phyloP scores from a whole-genome alignment of 2,797 vertebrate species.

The Furcifer pardalis region DNA sequence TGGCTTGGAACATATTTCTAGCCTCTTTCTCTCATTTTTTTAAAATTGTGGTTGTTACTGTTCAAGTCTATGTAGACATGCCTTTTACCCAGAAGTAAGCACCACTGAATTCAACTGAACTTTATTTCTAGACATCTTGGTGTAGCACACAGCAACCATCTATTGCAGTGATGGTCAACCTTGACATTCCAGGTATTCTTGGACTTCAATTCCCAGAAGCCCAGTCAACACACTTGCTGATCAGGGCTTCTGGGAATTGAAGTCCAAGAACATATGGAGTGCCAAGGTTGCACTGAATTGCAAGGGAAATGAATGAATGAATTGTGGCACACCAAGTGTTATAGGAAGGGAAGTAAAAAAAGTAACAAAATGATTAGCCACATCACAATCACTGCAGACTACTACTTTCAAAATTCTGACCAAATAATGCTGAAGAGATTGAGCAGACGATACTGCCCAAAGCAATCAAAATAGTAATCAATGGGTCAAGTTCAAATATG shows the following conservation, averaged over 20 bases:
- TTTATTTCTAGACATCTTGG: too few relatives aligned
- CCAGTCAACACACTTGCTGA: too few relatives aligned
- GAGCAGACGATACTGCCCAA: background rate
- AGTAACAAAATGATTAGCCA: background rate
- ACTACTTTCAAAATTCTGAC: background rate
- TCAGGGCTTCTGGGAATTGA: background rate
- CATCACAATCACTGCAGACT: background rate
- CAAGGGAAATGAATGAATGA: background rate
- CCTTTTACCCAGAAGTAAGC: background rate
- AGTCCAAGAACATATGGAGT: too few relatives aligned
- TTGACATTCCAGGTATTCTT: too few relatives aligned
- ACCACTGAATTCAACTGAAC: background rate
- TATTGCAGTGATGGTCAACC: too few relatives aligned
- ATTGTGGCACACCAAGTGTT: background rate
- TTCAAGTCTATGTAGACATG: background rate
- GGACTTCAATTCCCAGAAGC: too few relatives aligned
- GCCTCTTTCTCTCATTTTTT: background rate
- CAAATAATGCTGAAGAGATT: background rate
- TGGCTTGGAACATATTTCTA: too few relatives aligned
- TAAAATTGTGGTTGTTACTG: background rate
- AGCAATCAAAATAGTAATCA: background rate
- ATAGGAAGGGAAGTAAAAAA: background rate
- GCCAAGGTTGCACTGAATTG: too few relatives aligned
- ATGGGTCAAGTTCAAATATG: background rate
- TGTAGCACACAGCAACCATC: too few relatives aligned